A percentile compares a stretch with the other conserved stretches of the same genome.
These are phyloP conservation scores for Drosophila nasuta DNA, from an alignment of 1,140 invertebrate genomes.

Conservation along the genomic window DNA sequence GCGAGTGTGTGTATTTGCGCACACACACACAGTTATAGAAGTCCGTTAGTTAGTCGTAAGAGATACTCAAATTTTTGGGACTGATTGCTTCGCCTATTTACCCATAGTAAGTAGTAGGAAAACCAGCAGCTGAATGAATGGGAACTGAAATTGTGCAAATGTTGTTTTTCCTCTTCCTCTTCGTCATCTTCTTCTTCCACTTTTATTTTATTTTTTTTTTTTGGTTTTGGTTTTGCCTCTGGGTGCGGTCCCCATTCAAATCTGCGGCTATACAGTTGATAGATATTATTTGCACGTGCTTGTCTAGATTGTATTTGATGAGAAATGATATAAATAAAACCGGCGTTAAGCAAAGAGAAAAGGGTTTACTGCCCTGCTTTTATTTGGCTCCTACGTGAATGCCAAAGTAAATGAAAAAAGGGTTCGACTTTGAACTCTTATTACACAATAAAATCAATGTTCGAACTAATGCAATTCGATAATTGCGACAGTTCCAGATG, in stretches of 20 bases:
- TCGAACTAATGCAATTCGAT: constrained; percentile 18
- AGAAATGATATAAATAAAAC: constrained; percentile 38
- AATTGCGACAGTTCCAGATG: neutral
- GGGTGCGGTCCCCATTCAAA: constrained; percentile 37
- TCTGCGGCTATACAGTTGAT: constrained; percentile 42
- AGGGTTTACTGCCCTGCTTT: constrained; percentile 22
- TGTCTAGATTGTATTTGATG: constrained; percentile 39
- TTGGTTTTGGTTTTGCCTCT: constrained; percentile 4
- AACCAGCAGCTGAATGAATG: constrained; percentile 31
- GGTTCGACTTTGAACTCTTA: constrained; percentile 35
- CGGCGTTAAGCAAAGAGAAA: constrained; percentile 17
- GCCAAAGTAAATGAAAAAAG: constrained; percentile 28
- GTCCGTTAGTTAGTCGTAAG: constrained; percentile 50
- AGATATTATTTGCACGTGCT: constrained; percentile 59
- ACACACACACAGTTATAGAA: neutral
- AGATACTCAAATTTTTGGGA: constrained; percentile 45
- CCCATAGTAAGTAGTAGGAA: constrained; percentile 14
- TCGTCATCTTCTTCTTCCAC: too few relatives aligned
- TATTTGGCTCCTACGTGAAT: constrained; percentile 1
- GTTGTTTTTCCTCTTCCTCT: constrained; percentile 8
- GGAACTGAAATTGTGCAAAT: constrained; percentile 27
- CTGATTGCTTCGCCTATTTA: constrained; percentile 45
- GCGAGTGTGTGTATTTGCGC: neutral
- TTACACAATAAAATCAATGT: constrained; percentile 32
- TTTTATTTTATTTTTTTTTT: too few relatives aligned